Conservation (phyloP, 2,888 invertebrate genomes). For the Acanthacorydalis orientalis region DNA sequence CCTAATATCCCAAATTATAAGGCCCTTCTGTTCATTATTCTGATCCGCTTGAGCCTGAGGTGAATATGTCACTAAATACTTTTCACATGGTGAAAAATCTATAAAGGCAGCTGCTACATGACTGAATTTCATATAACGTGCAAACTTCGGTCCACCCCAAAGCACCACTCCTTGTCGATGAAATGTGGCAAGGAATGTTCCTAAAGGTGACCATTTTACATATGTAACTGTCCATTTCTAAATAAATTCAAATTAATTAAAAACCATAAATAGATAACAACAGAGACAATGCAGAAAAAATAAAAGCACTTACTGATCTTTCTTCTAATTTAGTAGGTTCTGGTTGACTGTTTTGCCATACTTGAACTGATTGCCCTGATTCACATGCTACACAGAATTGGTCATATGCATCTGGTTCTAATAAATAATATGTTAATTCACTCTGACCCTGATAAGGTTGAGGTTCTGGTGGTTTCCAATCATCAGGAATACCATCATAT, state of each 20-base stretch:
- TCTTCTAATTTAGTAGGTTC: constrained; percentile 73
- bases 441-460: constrained; percentile 83
- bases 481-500: constrained; percentile 77
- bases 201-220: constrained; percentile 94
- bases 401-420: constrained; percentile 91
- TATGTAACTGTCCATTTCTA: constrained; percentile 93
- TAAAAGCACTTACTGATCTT: constrained; percentile 42
- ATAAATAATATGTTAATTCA: constrained; percentile 81
- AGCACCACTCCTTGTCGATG: constrained; percentile 90
- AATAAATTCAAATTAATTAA: constrained; percentile 10
- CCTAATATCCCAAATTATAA: constrained; percentile 95
- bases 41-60: constrained; percentile 57
- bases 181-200: constrained; percentile 91
- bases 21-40: constrained; percentile 55
- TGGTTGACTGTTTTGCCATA: constrained; percentile 80
- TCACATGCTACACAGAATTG: constrained; percentile 85
- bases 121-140: constrained; percentile 79
- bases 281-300: neutral
- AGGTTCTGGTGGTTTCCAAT: constrained; percentile 83
- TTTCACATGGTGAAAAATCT: constrained; percentile 96
- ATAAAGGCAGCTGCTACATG: constrained; percentile 86
- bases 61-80: constrained; percentile 89
- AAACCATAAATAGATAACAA: neutral
- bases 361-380: constrained; percentile 52
- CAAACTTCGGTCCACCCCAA: constrained; percentile 92